phyloP scores from a whole-genome alignment of 2,888 invertebrate species.

The Diachrysia chrysitis region DNA sequence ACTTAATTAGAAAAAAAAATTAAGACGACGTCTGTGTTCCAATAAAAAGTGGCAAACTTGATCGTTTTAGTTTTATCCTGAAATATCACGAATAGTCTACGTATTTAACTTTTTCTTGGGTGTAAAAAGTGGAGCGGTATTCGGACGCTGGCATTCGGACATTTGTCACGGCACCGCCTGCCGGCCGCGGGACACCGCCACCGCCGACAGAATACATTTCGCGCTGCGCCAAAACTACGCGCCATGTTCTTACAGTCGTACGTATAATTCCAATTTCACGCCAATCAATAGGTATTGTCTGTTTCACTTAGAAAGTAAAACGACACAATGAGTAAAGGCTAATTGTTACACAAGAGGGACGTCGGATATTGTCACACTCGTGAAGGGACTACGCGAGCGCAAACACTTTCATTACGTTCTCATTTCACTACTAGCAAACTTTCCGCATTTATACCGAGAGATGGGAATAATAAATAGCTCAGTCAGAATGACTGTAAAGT shows the following conservation, averaged over 20 bases:
- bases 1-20: conserved; percentile 60
- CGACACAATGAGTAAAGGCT: conserved; percentile 73
- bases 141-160: conserved; percentile 61
- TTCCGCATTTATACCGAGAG: conserved; percentile 43
- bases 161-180: conserved; percentile 67
- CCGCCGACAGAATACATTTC: conserved; percentile 65
- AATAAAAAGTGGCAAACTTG: conserved; percentile 48
- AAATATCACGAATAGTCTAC: conserved; percentile 46
- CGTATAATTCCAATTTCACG: conserved; percentile 79
- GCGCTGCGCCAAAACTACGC: conserved; percentile 52
- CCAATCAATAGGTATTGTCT: conserved; percentile 68
- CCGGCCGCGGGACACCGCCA: conserved; percentile 56
- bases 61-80: conserved; percentile 45
- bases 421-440: conserved; percentile 48
- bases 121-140: conserved; percentile 61
- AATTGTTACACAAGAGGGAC: conserved; percentile 76
- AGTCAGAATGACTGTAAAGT: conserved; percentile 40
- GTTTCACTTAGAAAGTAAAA: conserved; percentile 81
- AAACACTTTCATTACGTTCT: conserved; percentile 48
- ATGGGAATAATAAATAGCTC: conserved; percentile 57
- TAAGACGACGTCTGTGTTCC: conserved; percentile 43
- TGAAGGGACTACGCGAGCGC: conserved; percentile 53
- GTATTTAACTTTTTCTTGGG: conserved; percentile 52
- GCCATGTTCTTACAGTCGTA: conserved; percentile 38
- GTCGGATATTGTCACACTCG: conserved; percentile 71